Conservation (phyloP, 35 echinoderm and acorn worm genomes). For the Apostichopus parvimensis region DNA sequence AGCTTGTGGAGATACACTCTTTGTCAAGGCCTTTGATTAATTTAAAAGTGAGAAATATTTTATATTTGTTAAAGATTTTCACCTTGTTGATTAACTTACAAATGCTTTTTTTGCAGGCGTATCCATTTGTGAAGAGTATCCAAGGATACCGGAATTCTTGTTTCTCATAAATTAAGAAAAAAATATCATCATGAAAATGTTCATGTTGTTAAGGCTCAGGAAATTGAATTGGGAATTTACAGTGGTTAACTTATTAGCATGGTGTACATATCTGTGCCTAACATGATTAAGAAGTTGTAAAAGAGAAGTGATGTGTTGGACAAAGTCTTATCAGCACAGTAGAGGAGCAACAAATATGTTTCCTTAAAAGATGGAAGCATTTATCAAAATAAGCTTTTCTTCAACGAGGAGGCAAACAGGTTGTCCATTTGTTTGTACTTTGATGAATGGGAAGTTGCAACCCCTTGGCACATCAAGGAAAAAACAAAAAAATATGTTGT, state of each 20-base stretch:
- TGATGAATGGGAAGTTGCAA: neutral
- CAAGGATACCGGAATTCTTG: neutral
- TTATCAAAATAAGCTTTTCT: too few species aligned
- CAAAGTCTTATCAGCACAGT: too few species aligned
- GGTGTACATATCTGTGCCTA: too few species aligned
- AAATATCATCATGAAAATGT: neutral
- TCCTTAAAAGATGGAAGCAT: too few species aligned
- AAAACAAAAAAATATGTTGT: too few species aligned
- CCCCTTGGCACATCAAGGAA: too few species aligned
- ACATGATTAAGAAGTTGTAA: too few species aligned
- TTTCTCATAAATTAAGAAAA: neutral
- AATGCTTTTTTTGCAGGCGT: neutral
- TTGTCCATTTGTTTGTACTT: neutral
- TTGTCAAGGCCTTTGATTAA: conserved; percentile 23
- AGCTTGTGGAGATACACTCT: conserved; percentile 1
- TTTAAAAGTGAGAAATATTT: neutral
- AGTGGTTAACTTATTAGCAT: too few species aligned
- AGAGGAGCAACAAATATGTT: too few species aligned
- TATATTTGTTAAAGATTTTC: neutral
- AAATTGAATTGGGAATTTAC: neutral
- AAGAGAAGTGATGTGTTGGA: too few species aligned
- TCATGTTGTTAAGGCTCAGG: neutral
- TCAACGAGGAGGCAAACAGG: too few species aligned
- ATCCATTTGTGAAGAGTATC: conserved; percentile 2
- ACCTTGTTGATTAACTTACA: neutral